A percentile compares a stretch with the other conserved stretches of the same genome.
Evolutionary conservation across 1,140 invertebrate genomes (phyloP).

Genomic region (Caenorhabditis latens): DNA sequence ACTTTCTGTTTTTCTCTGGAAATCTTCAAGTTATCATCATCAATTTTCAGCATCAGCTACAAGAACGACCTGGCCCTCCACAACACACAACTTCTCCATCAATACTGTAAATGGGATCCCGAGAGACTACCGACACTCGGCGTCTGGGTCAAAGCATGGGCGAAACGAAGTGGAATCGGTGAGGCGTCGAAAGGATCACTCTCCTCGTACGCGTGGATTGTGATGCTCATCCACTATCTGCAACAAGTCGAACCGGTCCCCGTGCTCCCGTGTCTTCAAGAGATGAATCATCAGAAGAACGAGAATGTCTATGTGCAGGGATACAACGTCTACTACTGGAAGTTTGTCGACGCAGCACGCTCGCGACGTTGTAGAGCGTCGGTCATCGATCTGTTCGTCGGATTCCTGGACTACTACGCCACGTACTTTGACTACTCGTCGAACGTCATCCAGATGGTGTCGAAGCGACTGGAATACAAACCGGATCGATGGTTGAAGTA

Average conservation of each 20-base stretch:
- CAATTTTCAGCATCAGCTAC: conserved; percentile 88
- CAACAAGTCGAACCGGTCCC: conserved; percentile 87
- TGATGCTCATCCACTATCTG: conserved; percentile 95
- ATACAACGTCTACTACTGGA: conserved; percentile 58
- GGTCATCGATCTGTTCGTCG: conserved; percentile 88
- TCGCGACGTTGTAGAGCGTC: conserved; percentile 78
- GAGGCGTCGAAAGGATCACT: conserved; percentile 93
- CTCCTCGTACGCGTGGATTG: conserved; percentile 91
- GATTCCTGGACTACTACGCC: conserved; percentile 90
- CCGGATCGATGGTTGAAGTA: conserved; percentile 38
- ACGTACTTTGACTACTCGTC: conserved; percentile 82
- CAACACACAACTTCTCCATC: conserved; percentile 91
- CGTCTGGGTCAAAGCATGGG: conserved; percentile 83
- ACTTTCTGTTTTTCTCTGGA: no score
- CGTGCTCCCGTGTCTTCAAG: conserved; percentile 88
- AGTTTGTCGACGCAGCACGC: conserved; percentile 27
- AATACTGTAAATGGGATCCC: conserved; percentile 84
- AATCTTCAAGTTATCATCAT: no score
- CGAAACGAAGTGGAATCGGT: conserved; percentile 90
- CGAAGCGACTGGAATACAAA: conserved; percentile 18
- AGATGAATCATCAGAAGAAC: conserved; percentile 79
- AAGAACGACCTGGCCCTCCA: conserved; percentile 93
- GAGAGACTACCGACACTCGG: conserved; percentile 40
- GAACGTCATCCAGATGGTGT: conserved; percentile 54
- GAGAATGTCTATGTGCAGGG: conserved; percentile 53